phyloP scores from a whole-genome alignment of 2,888 invertebrate genomes.

The Limenitis arthemis region DNA sequence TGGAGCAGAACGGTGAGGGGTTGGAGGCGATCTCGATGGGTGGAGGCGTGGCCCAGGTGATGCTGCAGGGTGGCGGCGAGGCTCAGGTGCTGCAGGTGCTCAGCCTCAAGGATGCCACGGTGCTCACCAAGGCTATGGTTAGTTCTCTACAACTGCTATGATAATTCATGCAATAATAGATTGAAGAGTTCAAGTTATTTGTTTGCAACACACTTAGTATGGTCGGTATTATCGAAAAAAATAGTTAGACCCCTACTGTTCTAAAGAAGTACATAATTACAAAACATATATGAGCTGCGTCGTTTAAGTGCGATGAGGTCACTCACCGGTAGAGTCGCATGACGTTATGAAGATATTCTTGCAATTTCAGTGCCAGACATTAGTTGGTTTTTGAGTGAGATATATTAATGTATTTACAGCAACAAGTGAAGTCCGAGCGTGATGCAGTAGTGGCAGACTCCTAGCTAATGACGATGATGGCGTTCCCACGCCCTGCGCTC shows the following conservation, averaged over 20 bases:
- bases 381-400: no score
- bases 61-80: slow-evolving; percentile 82
- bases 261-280: no score
- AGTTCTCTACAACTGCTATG: slow-evolving; percentile 2
- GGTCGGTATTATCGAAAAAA: no score
- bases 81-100: slow-evolving; percentile 88
- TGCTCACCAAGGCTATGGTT: slow-evolving; percentile 85
- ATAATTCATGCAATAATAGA: no score
- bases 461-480: slow-evolving; percentile 55
- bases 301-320: not conserved
- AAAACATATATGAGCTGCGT: no score
- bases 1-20: slow-evolving; percentile 82
- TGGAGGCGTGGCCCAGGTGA: slow-evolving; percentile 86
- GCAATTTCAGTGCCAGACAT: no score
- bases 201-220: no score
- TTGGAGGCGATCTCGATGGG: slow-evolving; percentile 85
- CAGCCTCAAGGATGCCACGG: slow-evolving; percentile 88
- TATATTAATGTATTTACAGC: slow-evolving; percentile 28
- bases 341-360: no score
- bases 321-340: not conserved
- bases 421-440: slow-evolving; percentile 81
- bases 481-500: slow-evolving; percentile 31
- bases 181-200: no score
- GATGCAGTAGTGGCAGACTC: slow-evolving; percentile 71
- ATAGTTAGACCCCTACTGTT: no score